phyloP scores from a whole-genome alignment of 2,797 vertebrate species.

The Parauchenoglanis ngamensis region DNA sequence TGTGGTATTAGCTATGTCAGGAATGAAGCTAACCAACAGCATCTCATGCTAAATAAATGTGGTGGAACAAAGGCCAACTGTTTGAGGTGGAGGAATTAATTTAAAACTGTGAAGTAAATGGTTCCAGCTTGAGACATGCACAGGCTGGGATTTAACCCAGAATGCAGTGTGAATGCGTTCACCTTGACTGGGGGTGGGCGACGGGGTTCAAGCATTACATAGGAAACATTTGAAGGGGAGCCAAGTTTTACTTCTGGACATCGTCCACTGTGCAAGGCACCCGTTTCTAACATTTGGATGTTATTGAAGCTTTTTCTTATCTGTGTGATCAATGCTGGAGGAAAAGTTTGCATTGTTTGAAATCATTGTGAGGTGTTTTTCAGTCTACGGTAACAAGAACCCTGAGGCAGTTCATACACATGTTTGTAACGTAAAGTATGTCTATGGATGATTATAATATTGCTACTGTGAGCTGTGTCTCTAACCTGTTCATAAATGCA shows the following conservation, averaged over 20 bases:
- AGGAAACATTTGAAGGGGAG: neutral
- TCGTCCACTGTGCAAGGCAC: neutral
- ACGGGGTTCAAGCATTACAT: neutral
- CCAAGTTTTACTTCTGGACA: neutral
- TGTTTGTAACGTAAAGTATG: no score
- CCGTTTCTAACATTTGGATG: neutral
- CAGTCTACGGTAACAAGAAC: neutral
- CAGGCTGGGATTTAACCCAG: slow-evolving; percentile 50
- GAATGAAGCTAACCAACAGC: slow-evolving; percentile 61
- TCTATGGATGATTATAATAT: neutral
- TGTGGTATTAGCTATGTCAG: slow-evolving; percentile 53
- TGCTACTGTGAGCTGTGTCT: neutral
- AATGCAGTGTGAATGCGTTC: slow-evolving; percentile 48
- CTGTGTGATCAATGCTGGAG: neutral
- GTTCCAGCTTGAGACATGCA: slow-evolving; percentile 52
- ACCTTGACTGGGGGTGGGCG: slow-evolving; percentile 18
- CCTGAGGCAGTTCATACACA: neutral
- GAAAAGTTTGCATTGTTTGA: neutral
- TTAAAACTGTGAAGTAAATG: slow-evolving; percentile 57
- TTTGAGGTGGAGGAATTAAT: slow-evolving; percentile 62
- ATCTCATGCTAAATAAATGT: slow-evolving; percentile 58
- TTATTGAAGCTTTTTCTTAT: neutral
- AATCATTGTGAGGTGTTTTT: neutral
- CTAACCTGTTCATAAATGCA: neutral
- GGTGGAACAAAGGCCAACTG: slow-evolving; percentile 64